Base-by-base conservation (phyloP, 2,888 invertebrate genomes). In the Cecidostiba fungosa region DNA sequence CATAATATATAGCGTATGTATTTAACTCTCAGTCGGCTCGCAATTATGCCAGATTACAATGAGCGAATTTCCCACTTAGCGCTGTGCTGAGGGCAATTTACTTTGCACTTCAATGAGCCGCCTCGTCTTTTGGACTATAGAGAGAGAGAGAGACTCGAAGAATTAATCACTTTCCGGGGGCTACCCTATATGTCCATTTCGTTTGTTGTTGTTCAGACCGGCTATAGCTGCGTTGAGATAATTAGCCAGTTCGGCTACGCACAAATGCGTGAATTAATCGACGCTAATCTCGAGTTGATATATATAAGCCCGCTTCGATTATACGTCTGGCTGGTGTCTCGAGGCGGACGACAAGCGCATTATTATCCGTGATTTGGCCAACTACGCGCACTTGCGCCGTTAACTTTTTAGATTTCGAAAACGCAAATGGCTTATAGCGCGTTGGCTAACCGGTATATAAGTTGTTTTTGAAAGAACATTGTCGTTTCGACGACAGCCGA, bases 121-220 rank as follows among this genome's bases (percentile, higher is more conserved):
- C 39, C 8, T 39, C 39, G 39, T 12, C 39, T 72, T 26, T 39
- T 72, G 39, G 70, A 32, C 10, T 36, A 10, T 50, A n/a, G 1
- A 12, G 1, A 43, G 43, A 43, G 10, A 1, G 43, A 10, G 36
- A 36, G 36, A 4, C 6, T 6, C 39, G 23, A 39, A 43, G 8
- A 72, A 43, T 39, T 72, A 70, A 32, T 70, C 36, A n/a, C 66
- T 66, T 66, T 26, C 39, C 43, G n/a, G 12, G 6, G 39, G n/a
- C n/a, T 43, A 5, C 59, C 62, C 29, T 81, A 72, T 62, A 62
- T 62, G 81, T 81, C 73, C 29, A 29, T 81, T 59, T 81, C 43
- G 43, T 62, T 73, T 81, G 59, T 80, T 26, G 70, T 72, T 39
- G n/a, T 39, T 19, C 32, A n/a, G n/a, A 14, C 26, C 50, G 29